These are phyloP conservation scores for Thalassaphorura encarpata DNA, from an alignment of 1,140 invertebrate genomes.

Conservation along the genomic window DNA sequence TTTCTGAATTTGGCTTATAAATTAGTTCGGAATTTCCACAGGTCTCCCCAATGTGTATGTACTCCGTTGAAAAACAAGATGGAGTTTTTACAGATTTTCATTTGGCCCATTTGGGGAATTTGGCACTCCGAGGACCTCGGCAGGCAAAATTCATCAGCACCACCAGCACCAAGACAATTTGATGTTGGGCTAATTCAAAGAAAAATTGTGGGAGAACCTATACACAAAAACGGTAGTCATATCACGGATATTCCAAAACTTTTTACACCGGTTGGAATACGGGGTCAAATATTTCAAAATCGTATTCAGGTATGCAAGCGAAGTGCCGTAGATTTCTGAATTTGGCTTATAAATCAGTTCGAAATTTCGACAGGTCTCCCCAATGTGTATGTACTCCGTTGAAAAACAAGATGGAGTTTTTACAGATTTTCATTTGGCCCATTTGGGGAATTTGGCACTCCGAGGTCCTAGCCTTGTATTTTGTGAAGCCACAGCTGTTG, in stretches of 20 bases:
- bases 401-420: slow-evolving; percentile 16
- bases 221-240: background rate
- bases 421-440: slow-evolving; percentile 14
- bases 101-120: slow-evolving; percentile 7
- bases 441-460: slow-evolving; percentile 9
- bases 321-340: background rate
- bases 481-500: slow-evolving; percentile 5
- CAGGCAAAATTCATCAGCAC: too few species aligned
- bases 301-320: background rate
- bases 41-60: slow-evolving; percentile 19
- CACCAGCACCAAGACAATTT: background rate
- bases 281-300: background rate
- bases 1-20: background rate
- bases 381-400: slow-evolving; percentile 18
- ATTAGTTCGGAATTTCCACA: background rate
- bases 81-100: slow-evolving; percentile 17
- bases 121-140: too few species aligned
- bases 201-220: background rate
- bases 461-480: slow-evolving; percentile 9
- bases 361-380: slow-evolving; percentile 7
- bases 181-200: slow-evolving; percentile 4
- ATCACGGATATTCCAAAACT: background rate
- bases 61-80: slow-evolving; percentile 15
- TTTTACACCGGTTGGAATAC: background rate
- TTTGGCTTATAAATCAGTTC: background rate